These are phyloP conservation scores for Cotesia typhae DNA, from an alignment of 1,140 invertebrate genomes.

Conservation along the genomic window DNA sequence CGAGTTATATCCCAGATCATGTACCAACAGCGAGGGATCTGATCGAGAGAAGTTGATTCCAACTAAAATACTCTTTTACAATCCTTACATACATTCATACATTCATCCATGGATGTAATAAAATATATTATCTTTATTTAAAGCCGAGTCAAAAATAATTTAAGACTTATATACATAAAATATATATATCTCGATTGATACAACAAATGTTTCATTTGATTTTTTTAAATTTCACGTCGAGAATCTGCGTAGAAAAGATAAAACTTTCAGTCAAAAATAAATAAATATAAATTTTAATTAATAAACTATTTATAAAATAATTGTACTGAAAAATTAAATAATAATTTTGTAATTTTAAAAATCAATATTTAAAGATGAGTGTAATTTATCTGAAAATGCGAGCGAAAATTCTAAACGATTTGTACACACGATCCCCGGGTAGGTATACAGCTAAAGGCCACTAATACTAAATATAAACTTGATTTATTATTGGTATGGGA, in stretches of 20 bases:
- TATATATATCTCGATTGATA: too few species aligned
- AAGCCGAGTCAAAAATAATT: not conserved
- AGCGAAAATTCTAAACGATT: constrained; percentile 36
- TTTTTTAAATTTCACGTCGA: too few species aligned
- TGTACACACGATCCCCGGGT: constrained; percentile 39
- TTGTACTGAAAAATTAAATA: too few species aligned
- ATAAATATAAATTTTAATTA: not conserved
- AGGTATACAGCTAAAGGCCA: constrained; percentile 24
- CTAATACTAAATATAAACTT: constrained; percentile 60
- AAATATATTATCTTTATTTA: not conserved
- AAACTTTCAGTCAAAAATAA: too few species aligned
- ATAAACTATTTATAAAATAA: not conserved
- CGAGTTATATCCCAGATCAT: constrained; percentile 20
- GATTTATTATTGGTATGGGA: constrained; percentile 61
- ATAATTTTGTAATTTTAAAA: not conserved
- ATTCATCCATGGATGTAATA: too few species aligned
- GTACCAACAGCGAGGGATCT: constrained; percentile 20
- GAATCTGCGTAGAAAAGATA: too few species aligned
- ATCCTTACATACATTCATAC: not conserved
- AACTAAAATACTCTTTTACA: not conserved
- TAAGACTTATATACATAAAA: not conserved
- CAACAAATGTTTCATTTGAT: too few species aligned
- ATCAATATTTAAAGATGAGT: constrained; percentile 12
- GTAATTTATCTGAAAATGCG: constrained; percentile 12
- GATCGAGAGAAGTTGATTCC: constrained; percentile 14